Conservation (phyloP, 2,113 vertebrate species). For the Mormyrus lacerda region DNA sequence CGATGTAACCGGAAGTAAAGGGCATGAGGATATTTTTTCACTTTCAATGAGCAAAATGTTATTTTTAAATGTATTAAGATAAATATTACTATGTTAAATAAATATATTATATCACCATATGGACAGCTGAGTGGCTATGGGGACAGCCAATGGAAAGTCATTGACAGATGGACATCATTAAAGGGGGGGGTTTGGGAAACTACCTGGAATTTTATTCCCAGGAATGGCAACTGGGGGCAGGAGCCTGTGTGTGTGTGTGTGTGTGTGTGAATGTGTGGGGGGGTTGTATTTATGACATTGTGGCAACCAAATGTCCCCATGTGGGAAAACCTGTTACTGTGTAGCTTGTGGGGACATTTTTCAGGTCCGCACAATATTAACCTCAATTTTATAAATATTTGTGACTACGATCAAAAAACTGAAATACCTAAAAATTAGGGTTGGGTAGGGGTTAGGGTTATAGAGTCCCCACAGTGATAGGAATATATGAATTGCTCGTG, state of each 20-base stretch:
- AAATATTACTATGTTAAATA: background rate
- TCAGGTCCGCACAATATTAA: background rate
- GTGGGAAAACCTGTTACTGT: too few species aligned
- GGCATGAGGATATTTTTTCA: background rate
- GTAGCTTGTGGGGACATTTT: too few species aligned
- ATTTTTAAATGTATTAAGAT: conserved; percentile 1
- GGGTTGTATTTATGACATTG: too few species aligned
- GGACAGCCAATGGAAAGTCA: background rate
- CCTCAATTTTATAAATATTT: background rate
- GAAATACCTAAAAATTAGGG: background rate
- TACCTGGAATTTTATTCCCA: background rate
- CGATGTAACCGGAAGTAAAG: background rate
- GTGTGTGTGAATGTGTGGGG: background rate
- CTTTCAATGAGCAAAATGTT: background rate
- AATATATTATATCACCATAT: background rate
- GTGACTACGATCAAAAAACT: background rate
- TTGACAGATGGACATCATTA: too few species aligned
- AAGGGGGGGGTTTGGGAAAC: background rate
- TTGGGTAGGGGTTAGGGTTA: background rate
- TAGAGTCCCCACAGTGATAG: too few species aligned
- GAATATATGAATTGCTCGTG: too few species aligned
- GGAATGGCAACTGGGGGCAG: background rate
- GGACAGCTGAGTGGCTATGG: background rate
- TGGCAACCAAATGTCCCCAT: too few species aligned
- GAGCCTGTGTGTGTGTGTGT: background rate